These are phyloP conservation scores for Halcyon smyrnensis DNA, from an alignment of 2,797 vertebrate genomes.

Conservation along the genomic window DNA sequence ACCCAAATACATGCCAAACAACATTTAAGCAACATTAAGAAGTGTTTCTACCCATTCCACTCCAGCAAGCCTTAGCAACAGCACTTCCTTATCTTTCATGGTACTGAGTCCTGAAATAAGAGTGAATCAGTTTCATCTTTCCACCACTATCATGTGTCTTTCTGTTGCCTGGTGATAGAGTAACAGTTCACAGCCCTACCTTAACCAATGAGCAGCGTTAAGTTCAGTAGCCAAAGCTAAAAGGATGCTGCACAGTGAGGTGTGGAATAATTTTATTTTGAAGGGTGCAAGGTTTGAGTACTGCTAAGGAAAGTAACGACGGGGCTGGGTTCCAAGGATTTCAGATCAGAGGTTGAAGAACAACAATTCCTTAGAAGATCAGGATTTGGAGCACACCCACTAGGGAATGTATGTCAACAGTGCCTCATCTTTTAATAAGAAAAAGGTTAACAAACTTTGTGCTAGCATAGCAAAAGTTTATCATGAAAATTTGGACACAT, in stretches of 20 bases:
- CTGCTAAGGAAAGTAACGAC: not conserved
- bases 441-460: not conserved
- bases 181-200: not conserved
- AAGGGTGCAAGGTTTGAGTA: not conserved
- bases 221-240: not conserved
- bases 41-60: not conserved
- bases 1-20: not conserved
- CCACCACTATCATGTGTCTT: not conserved
- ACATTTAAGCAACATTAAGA: not conserved
- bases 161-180: not conserved
- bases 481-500: not conserved
- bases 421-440: not conserved
- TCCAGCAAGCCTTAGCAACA: not conserved
- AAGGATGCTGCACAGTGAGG: not conserved
- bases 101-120: not conserved
- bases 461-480: not conserved
- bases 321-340: not conserved
- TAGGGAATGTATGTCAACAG: not conserved
- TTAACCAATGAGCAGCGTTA: not conserved
- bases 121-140: constrained; percentile 43
- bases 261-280: not conserved
- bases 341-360: not conserved
- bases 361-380: not conserved
- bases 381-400: not conserved
- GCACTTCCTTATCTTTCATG: not conserved